Conservation (phyloP, 2,888 invertebrate genomes). For the Zhuqinia jingwanae region DNA sequence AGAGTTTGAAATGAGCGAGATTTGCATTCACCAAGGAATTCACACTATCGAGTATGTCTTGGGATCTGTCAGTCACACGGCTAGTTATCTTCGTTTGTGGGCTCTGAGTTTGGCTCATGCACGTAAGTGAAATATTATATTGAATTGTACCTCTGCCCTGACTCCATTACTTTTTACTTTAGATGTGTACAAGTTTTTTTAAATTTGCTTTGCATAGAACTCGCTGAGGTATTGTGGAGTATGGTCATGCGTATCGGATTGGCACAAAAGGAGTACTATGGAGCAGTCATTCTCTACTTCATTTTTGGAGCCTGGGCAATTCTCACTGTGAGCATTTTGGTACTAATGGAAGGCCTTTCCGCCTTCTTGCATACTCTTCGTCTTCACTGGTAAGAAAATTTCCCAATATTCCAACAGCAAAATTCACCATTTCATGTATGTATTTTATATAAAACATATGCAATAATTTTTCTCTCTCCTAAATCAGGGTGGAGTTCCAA, state of each 20-base stretch:
- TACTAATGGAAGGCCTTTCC: slow-evolving; percentile 99
- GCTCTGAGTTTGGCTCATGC: slow-evolving; percentile 99
- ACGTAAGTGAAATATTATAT: slow-evolving; percentile 86
- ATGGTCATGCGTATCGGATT: slow-evolving; percentile 94
- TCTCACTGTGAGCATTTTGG: slow-evolving; percentile 96
- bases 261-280: slow-evolving; percentile 87
- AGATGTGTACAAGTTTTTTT: too few species aligned
- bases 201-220: slow-evolving; percentile 81
- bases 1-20: slow-evolving; percentile 85
- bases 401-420: too few species aligned
- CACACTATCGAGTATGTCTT: slow-evolving; percentile 99
- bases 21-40: slow-evolving; percentile 88
- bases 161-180: too few species aligned
- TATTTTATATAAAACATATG: not conserved
- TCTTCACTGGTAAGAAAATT: slow-evolving; percentile 91
- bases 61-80: slow-evolving; percentile 99
- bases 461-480: not conserved
- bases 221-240: slow-evolving; percentile 89
- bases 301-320: slow-evolving; percentile 96
- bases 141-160: too few species aligned
- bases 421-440: not conserved
- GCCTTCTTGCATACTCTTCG: slow-evolving; percentile 99
- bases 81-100: slow-evolving; percentile 99
- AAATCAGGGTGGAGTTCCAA: slow-evolving; percentile 95
- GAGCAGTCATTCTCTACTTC: slow-evolving; percentile 91